Percentiles rank a stretch among this genome's conserved stretches.
Conservation (phyloP, 2,888 invertebrate species). For the Nemotelus pantherinus region DNA sequence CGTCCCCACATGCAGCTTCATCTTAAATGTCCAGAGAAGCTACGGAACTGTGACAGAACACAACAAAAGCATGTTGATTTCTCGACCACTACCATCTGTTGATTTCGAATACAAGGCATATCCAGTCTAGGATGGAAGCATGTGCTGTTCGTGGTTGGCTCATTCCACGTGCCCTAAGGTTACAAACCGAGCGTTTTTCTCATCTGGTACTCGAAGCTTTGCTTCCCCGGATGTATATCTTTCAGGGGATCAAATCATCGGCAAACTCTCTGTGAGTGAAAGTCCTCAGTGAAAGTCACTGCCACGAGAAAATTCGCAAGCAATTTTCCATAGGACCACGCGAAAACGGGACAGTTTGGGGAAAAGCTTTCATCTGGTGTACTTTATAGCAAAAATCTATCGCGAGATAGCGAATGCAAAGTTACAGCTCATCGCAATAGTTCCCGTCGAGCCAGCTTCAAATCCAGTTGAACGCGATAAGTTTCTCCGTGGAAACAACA, state of each 20-base stretch:
- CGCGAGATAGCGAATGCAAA: neutral
- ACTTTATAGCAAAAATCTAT: slow-evolving; percentile 16
- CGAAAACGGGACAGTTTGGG: slow-evolving; percentile 26
- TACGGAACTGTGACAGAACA: too few species aligned
- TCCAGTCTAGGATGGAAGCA: slow-evolving; percentile 4
- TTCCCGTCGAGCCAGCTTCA: slow-evolving; percentile 30
- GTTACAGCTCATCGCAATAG: slow-evolving; percentile 16
- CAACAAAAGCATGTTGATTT: slow-evolving; percentile 16
- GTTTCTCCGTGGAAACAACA: slow-evolving; percentile 6
- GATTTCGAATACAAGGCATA: slow-evolving; percentile 5
- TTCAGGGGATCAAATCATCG: neutral
- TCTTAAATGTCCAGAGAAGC: neutral
- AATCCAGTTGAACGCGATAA: slow-evolving; percentile 14
- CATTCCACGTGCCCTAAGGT: neutral
- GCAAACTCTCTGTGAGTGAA: neutral
- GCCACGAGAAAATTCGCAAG: too few species aligned
- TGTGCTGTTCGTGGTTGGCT: neutral
- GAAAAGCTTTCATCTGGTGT: slow-evolving; percentile 19
- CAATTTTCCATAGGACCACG: neutral
- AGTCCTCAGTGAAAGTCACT: too few species aligned
- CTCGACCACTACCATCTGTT: slow-evolving; percentile 23
- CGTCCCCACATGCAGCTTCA: neutral
- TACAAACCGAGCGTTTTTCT: slow-evolving; percentile 2
- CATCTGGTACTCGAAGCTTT: slow-evolving; percentile 8
- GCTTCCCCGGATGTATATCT: slow-evolving; percentile 10